These are phyloP conservation scores for Eupsilia transversa DNA, from an alignment of 2,888 invertebrate species.

Conservation along the genomic window DNA sequence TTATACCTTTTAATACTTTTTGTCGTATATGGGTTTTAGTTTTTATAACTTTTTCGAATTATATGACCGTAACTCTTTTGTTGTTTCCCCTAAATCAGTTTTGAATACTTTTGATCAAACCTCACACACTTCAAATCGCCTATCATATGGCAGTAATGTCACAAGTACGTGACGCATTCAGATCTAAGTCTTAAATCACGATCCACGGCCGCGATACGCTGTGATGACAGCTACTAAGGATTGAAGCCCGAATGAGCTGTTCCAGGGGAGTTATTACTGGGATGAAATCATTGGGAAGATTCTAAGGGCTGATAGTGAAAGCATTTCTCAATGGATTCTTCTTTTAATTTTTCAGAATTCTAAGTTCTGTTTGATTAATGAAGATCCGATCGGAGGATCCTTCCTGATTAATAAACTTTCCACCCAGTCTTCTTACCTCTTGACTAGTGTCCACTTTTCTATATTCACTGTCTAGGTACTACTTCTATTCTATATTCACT, in stretches of 20 bases:
- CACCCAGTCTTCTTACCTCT: not conserved
- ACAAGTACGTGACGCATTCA: conserved; percentile 65
- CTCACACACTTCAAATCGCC: not conserved
- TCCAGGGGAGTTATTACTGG: conserved; percentile 9
- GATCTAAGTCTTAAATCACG: conserved; percentile 64
- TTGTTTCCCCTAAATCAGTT: not conserved
- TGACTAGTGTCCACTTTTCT: not conserved
- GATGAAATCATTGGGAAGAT: conserved; percentile 15
- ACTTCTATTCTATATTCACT: too few species aligned
- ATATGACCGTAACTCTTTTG: not conserved
- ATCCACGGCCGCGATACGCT: conserved; percentile 62
- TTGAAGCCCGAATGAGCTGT: conserved; percentile 52
- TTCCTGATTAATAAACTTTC: not conserved
- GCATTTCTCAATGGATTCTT: conserved; percentile 18
- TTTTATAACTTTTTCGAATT: too few species aligned
- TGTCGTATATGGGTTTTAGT: too few species aligned
- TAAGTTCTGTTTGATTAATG: not conserved
- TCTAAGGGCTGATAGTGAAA: conserved; percentile 13
- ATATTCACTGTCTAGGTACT: too few species aligned
- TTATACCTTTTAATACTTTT: too few species aligned
- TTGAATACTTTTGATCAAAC: conserved; percentile 16
- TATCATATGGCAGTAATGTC: not conserved
- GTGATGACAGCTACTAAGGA: conserved; percentile 62
- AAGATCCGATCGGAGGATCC: not conserved
- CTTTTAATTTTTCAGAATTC: not conserved